phyloP scores from a whole-genome alignment of 2,888 invertebrate genomes.

The Thera britannica region DNA sequence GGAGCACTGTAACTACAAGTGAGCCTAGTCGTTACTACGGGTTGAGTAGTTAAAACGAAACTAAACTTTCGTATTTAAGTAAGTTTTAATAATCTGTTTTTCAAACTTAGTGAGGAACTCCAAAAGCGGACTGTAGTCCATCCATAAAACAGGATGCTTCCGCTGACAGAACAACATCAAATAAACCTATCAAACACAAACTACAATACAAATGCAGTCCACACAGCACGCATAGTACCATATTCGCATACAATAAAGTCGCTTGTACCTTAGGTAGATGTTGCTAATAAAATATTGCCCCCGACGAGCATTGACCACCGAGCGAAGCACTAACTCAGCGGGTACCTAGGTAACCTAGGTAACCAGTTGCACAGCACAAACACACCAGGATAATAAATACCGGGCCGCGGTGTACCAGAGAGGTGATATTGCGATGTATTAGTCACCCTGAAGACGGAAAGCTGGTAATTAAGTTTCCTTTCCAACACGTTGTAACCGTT shows the following conservation, averaged over 20 bases:
- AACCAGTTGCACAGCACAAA: constrained; percentile 23
- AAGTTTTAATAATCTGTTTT: too few relatives aligned
- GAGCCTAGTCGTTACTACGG: too few relatives aligned
- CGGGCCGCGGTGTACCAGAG: constrained; percentile 19
- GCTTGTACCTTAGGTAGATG: not conserved
- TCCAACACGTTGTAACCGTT: constrained; percentile 14
- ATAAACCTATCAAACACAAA: not conserved
- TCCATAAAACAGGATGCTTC: not conserved
- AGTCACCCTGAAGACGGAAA: constrained; percentile 20
- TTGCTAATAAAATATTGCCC: constrained; percentile 8
- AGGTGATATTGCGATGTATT: constrained; percentile 25
- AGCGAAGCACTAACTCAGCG: constrained; percentile 16
- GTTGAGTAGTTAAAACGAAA: too few relatives aligned
- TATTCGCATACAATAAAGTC: not conserved
- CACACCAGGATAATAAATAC: constrained; percentile 23
- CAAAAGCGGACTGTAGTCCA: not conserved
- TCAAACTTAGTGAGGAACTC: too few relatives aligned
- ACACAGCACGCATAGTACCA: not conserved
- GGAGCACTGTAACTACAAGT: too few relatives aligned
- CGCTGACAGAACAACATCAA: not conserved
- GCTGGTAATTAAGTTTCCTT: constrained; percentile 20
- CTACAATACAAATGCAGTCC: not conserved
- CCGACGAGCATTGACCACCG: constrained; percentile 10
- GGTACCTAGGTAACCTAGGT: constrained; percentile 1
- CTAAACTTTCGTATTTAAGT: too few relatives aligned